Base-by-base conservation (phyloP, 2,888 invertebrate genomes). In the Stratiomys singularior region DNA sequence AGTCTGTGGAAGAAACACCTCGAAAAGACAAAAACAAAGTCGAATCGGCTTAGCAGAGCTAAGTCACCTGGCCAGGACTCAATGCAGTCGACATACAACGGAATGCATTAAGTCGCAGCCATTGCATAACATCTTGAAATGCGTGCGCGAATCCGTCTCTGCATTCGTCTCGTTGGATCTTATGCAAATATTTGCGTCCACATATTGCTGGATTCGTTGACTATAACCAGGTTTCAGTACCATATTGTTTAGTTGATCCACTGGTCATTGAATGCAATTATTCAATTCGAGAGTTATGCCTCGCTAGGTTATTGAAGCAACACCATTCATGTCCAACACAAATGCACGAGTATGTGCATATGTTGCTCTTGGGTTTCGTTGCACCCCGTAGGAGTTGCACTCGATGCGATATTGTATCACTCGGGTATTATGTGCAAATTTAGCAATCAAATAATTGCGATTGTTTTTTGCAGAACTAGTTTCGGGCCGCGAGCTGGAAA, bases 161-260 rank as follows among this genome's bases (percentile, higher is more conserved):
- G 13, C 30, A 64, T 46, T 47, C 47, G 69, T 69, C 25, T 18
- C 21, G 28, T 15, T 67, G 67, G 44, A 67, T 67, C 69, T 69
- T 69, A 69, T 69, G 69, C 69, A 69, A 69, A 69, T 69, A 46
- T 21, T 25, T 69, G 69, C 11, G 15, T 46, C 25, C 47, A 13
- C 47, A 69, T 46, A 13, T 47, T 47, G 69, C 69, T 25, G 23
- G n/a, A 69, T 7, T 47, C 30, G 69, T 47, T 69, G 47, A 11
- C 30, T 47, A 44, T 47, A 47, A 47, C 69, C 18, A 30, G 69
- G 25, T 46, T 46, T 69, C 47, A 69, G 69, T 46, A 23, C 47
- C 69, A 69, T 69, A 69, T 69, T 69, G 69, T 69, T 69, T 69
- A 69, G 69, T 46, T 44, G 47, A 46, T 69, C 69, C 69, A 69